phyloP scores from a whole-genome alignment of 1,140 invertebrate genomes.

The Bombus affinis region DNA sequence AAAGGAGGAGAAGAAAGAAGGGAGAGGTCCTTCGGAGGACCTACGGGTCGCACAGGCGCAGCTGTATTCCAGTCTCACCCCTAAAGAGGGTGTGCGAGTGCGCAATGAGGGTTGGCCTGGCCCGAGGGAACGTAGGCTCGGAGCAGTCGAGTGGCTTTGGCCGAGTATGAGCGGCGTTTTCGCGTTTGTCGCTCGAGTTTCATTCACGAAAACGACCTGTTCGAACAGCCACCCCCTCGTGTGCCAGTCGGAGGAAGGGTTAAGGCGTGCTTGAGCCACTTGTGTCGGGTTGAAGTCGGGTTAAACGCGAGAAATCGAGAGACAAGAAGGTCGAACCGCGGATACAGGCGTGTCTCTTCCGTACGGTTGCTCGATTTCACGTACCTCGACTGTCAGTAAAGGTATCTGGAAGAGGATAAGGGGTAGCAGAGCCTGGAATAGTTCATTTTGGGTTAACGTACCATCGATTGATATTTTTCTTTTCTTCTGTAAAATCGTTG shows the following conservation, averaged over 20 bases:
- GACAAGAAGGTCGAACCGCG: no score
- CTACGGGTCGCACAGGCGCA: conserved; percentile 66
- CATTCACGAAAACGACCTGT: conserved; percentile 70
- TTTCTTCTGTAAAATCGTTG: neutral
- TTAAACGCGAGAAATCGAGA: neutral
- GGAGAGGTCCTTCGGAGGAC: conserved; percentile 65
- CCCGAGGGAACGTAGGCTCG: conserved; percentile 66
- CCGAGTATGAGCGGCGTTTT: conserved; percentile 57
- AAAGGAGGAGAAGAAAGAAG: conserved; percentile 6
- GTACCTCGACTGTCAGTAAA: neutral
- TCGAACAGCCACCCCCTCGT: conserved; percentile 3
- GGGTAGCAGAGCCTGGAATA: conserved; percentile 20
- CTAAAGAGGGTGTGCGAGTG: conserved; percentile 19
- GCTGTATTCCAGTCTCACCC: conserved; percentile 43
- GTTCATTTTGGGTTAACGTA: conserved; percentile 32
- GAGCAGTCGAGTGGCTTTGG: conserved; percentile 52
- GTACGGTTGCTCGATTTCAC: neutral
- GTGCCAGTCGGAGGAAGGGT: neutral
- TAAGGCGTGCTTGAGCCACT: neutral
- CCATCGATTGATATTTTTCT: neutral
- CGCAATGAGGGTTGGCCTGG: conserved; percentile 35
- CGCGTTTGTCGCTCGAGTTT: conserved; percentile 51
- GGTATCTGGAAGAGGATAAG: neutral
- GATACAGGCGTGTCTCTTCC: conserved; percentile 33
- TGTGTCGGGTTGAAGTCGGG: neutral